phyloP scores from a whole-genome alignment of 2,797 vertebrate genomes.

The Gymnodraco acuticeps region DNA sequence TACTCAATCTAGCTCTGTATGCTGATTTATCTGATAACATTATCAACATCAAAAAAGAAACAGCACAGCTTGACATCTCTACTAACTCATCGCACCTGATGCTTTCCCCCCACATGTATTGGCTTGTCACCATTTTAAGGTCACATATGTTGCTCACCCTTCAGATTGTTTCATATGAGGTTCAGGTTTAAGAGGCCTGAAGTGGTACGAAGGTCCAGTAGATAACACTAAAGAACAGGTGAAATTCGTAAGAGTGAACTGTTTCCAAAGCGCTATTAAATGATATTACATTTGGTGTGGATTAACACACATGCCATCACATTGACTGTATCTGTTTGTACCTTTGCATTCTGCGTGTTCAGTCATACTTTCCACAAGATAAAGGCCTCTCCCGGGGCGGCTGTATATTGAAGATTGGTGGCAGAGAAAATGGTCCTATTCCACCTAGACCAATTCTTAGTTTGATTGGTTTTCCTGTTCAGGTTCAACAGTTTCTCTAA shows the following conservation, averaged over 20 bases:
- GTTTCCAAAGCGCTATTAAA: no score
- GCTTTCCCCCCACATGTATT: background rate
- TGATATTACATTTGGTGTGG: no score
- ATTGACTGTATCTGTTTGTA: background rate
- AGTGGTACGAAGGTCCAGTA: background rate
- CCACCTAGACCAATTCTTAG: slow-evolving; percentile 16
- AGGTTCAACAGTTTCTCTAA: slow-evolving; percentile 30
- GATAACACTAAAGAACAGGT: background rate
- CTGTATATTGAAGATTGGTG: background rate
- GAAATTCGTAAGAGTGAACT: background rate
- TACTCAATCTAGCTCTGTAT: background rate
- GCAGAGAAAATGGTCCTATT: slow-evolving; percentile 19
- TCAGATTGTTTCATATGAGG: background rate
- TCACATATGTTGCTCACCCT: background rate
- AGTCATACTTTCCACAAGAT: background rate
- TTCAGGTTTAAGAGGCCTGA: background rate
- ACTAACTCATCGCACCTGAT: background rate
- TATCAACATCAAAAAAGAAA: background rate
- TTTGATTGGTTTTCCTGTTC: slow-evolving; percentile 39
- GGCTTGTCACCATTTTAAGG: background rate
- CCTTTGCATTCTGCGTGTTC: background rate
- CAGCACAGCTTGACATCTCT: background rate
- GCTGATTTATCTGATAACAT: background rate
- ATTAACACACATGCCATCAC: no score
- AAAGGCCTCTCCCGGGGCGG: background rate